Conservation (phyloP, 2,888 invertebrate genomes). For the Clivina fossor region DNA sequence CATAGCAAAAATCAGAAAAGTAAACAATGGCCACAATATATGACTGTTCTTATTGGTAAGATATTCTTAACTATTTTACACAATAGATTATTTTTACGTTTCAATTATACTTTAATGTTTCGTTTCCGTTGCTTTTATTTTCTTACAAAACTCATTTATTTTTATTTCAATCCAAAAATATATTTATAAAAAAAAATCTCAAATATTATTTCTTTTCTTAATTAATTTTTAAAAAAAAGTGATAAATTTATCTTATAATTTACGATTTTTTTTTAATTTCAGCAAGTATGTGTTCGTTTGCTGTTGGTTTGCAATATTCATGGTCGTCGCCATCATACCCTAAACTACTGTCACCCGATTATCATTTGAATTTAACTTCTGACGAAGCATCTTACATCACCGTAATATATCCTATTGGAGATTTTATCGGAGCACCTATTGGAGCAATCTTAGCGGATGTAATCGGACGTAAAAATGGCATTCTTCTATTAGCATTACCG, state of each 20-base stretch:
- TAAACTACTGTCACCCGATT: constrained; percentile 43
- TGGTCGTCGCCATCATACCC: constrained; percentile 49
- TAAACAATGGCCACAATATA: constrained; percentile 33
- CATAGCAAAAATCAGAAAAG: constrained; percentile 7
- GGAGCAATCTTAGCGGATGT: constrained; percentile 14
- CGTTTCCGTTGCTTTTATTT: too few relatives aligned
- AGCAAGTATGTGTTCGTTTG: constrained; percentile 39
- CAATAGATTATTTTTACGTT: too few relatives aligned
- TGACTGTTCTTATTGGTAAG: constrained; percentile 27
- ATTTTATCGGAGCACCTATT: constrained; percentile 19
- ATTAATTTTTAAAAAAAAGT: neutral
- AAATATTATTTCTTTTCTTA: neutral
- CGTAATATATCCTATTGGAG: constrained; percentile 17
- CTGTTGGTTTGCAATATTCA: constrained; percentile 41
- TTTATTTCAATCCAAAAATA: neutral
- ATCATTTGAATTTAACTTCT: constrained; percentile 35
- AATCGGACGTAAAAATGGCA: constrained; percentile 24
- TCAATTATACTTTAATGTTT: neutral
- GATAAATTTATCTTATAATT: neutral
- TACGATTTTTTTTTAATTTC: constrained; percentile 27
- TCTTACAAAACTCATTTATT: too few relatives aligned
- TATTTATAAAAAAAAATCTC: neutral
- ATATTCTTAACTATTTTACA: too few relatives aligned
- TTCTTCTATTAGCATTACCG: constrained; percentile 30
- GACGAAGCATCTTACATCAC: constrained; percentile 23